These are phyloP conservation scores for Tetropium fuscum DNA, from an alignment of 2,888 invertebrate genomes.

Conservation along the genomic window DNA sequence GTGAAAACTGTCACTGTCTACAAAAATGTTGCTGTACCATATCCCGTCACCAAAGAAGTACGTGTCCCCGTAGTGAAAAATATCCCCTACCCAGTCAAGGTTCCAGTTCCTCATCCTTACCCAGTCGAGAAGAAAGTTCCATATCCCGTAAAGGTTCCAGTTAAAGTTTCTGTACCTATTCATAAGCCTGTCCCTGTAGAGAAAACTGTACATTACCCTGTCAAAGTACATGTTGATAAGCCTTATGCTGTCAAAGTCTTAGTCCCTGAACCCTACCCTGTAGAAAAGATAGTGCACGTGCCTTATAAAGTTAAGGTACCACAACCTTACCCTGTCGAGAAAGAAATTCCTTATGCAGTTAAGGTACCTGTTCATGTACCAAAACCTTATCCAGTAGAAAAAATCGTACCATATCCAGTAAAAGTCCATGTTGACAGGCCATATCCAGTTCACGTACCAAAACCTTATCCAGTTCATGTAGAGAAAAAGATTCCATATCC, in stretches of 20 bases:
- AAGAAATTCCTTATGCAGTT: slow-evolving; percentile 74
- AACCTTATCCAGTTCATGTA: slow-evolving; percentile 77
- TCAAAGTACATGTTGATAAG: slow-evolving; percentile 74
- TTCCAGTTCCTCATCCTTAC: slow-evolving; percentile 80
- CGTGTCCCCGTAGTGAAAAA: slow-evolving; percentile 77
- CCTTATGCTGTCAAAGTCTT: slow-evolving; percentile 81
- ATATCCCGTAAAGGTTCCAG: slow-evolving; percentile 75
- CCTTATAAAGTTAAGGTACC: slow-evolving; percentile 80
- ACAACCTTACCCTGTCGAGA: slow-evolving; percentile 80
- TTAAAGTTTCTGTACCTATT: slow-evolving; percentile 79
- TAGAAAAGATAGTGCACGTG: slow-evolving; percentile 76
- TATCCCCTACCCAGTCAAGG: slow-evolving; percentile 80
- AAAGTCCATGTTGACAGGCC: slow-evolving; percentile 78
- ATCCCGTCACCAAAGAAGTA: slow-evolving; percentile 78
- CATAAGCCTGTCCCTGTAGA: slow-evolving; percentile 83
- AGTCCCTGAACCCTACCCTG: slow-evolving; percentile 82
- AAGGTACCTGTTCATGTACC: slow-evolving; percentile 79
- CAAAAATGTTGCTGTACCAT: slow-evolving; percentile 80
- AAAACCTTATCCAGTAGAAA: slow-evolving; percentile 82
- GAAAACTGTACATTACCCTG: slow-evolving; percentile 78
- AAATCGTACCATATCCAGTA: slow-evolving; percentile 78
- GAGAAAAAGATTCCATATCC: slow-evolving; percentile 82
- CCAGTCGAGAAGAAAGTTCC: slow-evolving; percentile 78
- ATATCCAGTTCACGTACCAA: slow-evolving; percentile 75
- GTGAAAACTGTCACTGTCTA: slow-evolving; percentile 76